Base-by-base conservation (phyloP, 2,113 vertebrate species). In the Taxidea taxus region DNA sequence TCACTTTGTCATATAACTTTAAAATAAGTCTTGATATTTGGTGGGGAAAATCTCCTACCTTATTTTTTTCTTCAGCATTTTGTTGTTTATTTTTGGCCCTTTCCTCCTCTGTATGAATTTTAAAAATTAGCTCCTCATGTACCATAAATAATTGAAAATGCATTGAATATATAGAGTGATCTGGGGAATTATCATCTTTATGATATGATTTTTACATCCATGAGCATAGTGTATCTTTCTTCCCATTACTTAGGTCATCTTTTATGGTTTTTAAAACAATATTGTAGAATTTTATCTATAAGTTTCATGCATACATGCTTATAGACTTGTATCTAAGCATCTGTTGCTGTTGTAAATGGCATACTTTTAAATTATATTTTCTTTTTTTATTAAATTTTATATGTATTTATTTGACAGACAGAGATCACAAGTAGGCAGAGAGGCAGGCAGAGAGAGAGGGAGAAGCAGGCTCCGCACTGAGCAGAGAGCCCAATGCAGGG, bases 41-140 rank as follows among this genome's bases (percentile, higher is more conserved):
- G 39, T 90, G 82, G 51, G 42, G 27, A 87, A 92, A 87, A 60
- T 23, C 39, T 11, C 34, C 18, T 29, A 51, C 6, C 34, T 96
- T 62, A 21, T 91, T 89, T 82, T 95, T 39, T 47, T 85, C 34
- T 72, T 51, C 21, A 70, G 85, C n/a, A 83, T 96, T 82, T 94
- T 85, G 37, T 29, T 95, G 77, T 21, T 83, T 87, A 47, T 47
- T 86, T 94, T 95, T 85, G 31, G 49, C 47, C 21, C 56, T 74
- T 84, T 91, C 51, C 2, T 90, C 31, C 86, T 90, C 29, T 70
- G 47, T 37, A 34, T 74, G 58, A 58, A 54, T 92, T 82, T 87
- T 84, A 34, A 56, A 95, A 95, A 54, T 60, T 64, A 92, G 15
- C 78, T 68, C 39, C 62, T 44, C 31, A 90, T 70, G 9, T 51